These are phyloP conservation scores for Apamea crenata DNA, from an alignment of 2,888 invertebrate species.

Conservation along the genomic window DNA sequence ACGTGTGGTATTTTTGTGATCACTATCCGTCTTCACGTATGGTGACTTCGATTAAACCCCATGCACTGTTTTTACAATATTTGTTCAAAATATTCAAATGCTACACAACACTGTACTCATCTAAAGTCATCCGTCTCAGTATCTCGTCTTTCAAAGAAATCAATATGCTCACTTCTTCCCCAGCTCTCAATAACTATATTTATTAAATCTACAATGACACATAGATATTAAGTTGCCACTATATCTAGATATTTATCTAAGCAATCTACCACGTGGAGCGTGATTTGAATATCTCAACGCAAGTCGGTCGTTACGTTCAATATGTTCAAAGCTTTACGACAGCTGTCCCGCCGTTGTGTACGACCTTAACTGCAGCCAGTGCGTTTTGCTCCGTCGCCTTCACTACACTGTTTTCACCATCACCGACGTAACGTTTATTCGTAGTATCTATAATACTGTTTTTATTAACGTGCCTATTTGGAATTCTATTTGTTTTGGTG, in stretches of 20 bases:
- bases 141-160: conserved; percentile 2
- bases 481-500: conserved; percentile 41
- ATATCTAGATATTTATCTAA: conserved; percentile 21
- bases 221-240: conserved; percentile 22
- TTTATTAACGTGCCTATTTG: conserved; percentile 31
- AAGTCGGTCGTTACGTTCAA: conserved; percentile 32
- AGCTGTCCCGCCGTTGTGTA: conserved; percentile 26
- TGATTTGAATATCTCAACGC: conserved; percentile 48
- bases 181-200: not conserved
- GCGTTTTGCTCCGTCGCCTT: conserved; percentile 77
- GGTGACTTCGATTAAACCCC: not conserved
- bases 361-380: conserved; percentile 75
- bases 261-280: conserved; percentile 36
- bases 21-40: conserved; percentile 5
- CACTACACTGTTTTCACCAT: conserved; percentile 67
- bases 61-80: too few relatives aligned
- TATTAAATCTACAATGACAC: conserved; percentile 24
- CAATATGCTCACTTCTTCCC: not conserved
- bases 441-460: conserved; percentile 27
- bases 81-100: not conserved
- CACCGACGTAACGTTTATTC: conserved; percentile 8
- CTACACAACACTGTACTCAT: not conserved
- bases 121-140: not conserved
- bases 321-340: conserved; percentile 51
- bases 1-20: not conserved